Conservation (phyloP, 2,888 invertebrate genomes). For the Sesia bembeciformis region DNA sequence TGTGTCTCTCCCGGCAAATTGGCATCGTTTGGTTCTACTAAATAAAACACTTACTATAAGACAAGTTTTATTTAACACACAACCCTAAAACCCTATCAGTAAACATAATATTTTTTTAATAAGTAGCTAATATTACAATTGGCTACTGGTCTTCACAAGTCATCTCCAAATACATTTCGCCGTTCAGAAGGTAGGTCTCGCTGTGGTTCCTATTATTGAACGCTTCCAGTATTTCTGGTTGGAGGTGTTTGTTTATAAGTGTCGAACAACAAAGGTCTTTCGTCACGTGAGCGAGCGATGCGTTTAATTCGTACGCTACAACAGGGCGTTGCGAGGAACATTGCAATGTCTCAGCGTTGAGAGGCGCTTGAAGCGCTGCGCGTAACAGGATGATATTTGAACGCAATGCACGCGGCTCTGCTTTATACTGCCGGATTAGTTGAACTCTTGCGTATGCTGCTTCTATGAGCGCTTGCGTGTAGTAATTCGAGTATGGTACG, state of each 20-base stretch:
- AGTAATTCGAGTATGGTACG: not conserved
- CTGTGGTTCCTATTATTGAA: constrained; percentile 33
- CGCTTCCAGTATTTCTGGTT: constrained; percentile 17
- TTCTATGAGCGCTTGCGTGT: not conserved
- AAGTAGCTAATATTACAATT: no score
- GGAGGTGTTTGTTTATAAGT: constrained; percentile 32
- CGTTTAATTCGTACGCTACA: constrained; percentile 19
- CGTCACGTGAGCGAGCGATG: constrained; percentile 16
- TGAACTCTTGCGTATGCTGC: constrained; percentile 13
- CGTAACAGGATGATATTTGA: constrained; percentile 28
- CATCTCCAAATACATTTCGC: not conserved
- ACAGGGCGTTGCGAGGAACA: constrained; percentile 21
- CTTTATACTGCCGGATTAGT: constrained; percentile 15
- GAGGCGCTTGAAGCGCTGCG: constrained; percentile 2
- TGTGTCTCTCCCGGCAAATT: no score
- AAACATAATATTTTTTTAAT: no score
- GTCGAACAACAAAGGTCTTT: constrained; percentile 25
- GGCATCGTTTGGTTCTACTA: no score
- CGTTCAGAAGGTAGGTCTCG: constrained; percentile 22
- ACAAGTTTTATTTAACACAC: no score
- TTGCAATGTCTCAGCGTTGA: constrained; percentile 10
- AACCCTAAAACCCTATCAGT: no score
- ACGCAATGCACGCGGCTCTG: constrained; percentile 12
- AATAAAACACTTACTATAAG: no score
- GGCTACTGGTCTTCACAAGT: not conserved